These are phyloP conservation scores for Pterois miles DNA, from an alignment of 2,797 vertebrate genomes.

Conservation along the genomic window DNA sequence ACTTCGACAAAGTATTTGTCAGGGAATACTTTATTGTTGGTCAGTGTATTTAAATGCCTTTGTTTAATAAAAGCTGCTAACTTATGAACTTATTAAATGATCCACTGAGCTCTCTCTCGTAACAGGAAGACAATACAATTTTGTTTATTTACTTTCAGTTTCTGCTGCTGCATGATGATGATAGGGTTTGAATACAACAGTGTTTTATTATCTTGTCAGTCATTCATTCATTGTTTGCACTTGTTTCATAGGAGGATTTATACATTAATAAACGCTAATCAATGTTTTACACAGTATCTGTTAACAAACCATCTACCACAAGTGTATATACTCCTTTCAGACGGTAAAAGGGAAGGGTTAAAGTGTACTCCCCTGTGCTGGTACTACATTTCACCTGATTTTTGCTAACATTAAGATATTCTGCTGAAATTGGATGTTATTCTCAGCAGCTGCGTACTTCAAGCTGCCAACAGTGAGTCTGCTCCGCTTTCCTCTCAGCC, in stretches of 20 bases:
- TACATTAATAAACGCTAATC: background rate
- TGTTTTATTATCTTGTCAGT: background rate
- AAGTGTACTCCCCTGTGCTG: background rate
- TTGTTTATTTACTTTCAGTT: background rate
- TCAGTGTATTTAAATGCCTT: background rate
- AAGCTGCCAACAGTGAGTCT: conserved; percentile 38
- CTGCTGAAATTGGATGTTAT: conserved; percentile 41
- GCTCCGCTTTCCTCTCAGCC: conserved; percentile 15
- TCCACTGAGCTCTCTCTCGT: background rate
- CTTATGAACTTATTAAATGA: background rate
- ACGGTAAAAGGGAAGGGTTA: background rate
- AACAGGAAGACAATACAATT: background rate
- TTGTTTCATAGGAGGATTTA: background rate
- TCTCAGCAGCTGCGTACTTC: conserved; percentile 41
- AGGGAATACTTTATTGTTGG: background rate
- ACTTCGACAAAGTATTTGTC: background rate
- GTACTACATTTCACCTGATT: background rate
- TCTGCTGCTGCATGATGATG: background rate
- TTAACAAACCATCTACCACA: no score
- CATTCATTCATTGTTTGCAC: background rate
- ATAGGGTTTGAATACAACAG: background rate
- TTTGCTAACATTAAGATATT: conserved; percentile 29
- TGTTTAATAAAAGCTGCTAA: background rate
- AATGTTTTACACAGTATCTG: background rate
- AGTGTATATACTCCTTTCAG: background rate